Evolutionary conservation across 1,140 invertebrate species (phyloP), one percentile per base, ranked within the genome.

Genomic region (Nasonia vitripennis): DNA sequence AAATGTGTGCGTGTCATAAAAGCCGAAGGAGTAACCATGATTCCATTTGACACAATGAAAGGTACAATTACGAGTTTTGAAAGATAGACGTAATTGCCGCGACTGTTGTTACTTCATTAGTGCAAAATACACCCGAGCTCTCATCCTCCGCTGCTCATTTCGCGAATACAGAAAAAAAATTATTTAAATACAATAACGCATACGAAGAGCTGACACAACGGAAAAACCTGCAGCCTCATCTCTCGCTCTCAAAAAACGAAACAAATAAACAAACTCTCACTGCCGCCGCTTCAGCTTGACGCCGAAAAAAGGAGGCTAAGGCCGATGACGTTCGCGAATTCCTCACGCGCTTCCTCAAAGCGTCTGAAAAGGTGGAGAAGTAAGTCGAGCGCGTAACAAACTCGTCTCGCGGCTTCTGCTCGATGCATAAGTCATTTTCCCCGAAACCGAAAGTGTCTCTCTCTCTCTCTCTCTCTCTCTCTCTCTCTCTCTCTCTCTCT

Each of bases 341-440:
- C 14, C 45, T 55, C 23, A 0, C 48, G 48, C n/a, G 48, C 75
- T 78, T 78, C 75, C 75, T 78, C n/a, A 51, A 51, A 51, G 23
- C 75, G 23, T 51, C 75, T 23, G 0, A 78, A 51, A 78, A 78
- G 75, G 75, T 0, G 75, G 45, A 27, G 27, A n/a, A 27, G 41
- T 51, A 34, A 34, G 12, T 71, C 31, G 27, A 71, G 34, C 73
- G 73, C 37, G 73, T 75, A 75, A 75, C 73, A n/a, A 75, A 75
- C 73, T 75, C 37, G 73, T 75, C 37, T 41, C 73, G 73, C 27
- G 14, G 75, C 31, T 75, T 71, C 27, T 27, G 31, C 27, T 71
- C 70, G 45, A 78, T 23, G 78, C 78, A 37, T 79, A 79, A 62
- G 55, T 67, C 78, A 68, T 79, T 79, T 79, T 79, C 27, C 27